Conservation (phyloP, 2,888 invertebrate genomes). For the Stenoptilia bipunctidactyla region DNA sequence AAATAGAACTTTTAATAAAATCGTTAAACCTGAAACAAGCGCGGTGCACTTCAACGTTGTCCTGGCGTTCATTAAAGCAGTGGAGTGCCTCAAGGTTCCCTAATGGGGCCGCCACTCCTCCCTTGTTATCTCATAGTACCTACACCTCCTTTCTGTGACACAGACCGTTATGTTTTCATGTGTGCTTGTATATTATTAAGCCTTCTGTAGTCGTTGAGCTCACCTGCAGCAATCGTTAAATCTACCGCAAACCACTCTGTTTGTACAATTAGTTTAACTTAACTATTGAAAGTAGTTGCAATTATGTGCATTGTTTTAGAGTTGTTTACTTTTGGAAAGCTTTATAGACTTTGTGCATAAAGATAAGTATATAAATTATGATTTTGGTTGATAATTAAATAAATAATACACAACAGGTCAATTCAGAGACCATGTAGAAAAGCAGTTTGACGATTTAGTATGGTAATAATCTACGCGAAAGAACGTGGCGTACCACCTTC, state of each 20-base stretch:
- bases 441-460: too few species aligned
- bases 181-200: constrained; percentile 19
- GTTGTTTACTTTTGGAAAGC: too few species aligned
- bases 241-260: constrained; percentile 35
- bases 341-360: too few species aligned
- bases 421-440: too few species aligned
- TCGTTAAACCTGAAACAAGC: constrained; percentile 16
- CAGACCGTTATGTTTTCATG: constrained; percentile 20
- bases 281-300: too few species aligned
- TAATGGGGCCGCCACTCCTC: constrained; percentile 52
- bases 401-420: too few species aligned
- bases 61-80: constrained; percentile 27
- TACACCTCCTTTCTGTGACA: constrained; percentile 42
- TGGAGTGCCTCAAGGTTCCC: constrained; percentile 38
- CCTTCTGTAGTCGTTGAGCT: constrained; percentile 9
- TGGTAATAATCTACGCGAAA: too few species aligned
- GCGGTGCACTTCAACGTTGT: constrained; percentile 22
- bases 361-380: too few species aligned
- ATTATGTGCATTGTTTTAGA: too few species aligned
- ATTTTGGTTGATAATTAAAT: too few species aligned
- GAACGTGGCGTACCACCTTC: too few species aligned
- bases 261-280: constrained; percentile 49
- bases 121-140: constrained; percentile 53
- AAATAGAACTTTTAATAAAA: constrained; percentile 13
- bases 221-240: constrained; percentile 44